These are phyloP conservation scores for Lycophotia porphyrea DNA, from an alignment of 2,888 invertebrate species.

Conservation along the genomic window DNA sequence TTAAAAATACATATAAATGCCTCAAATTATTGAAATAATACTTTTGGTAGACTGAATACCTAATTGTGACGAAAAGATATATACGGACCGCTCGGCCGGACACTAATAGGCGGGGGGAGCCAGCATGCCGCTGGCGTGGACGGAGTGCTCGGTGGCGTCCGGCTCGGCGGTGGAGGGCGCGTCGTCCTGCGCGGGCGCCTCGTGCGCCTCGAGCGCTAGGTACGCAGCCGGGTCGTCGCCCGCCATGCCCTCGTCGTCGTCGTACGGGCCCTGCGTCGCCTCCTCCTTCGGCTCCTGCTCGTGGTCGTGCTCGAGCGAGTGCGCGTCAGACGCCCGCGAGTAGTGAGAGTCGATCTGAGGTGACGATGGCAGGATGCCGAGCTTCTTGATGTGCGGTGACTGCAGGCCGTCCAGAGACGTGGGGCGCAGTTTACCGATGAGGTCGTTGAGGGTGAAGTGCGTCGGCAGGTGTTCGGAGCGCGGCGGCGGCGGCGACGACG, in stretches of 20 bases:
- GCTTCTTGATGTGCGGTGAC: slow-evolving; percentile 87
- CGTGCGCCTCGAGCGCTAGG: slow-evolving; percentile 73
- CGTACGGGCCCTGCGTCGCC: slow-evolving; percentile 92
- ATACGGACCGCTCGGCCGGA: slow-evolving; percentile 74
- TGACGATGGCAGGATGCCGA: slow-evolving; percentile 87
- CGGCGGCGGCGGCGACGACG: slow-evolving; percentile 89
- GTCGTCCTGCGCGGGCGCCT: slow-evolving; percentile 85
- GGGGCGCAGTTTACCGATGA: slow-evolving; percentile 89
- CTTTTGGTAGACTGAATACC: slow-evolving; percentile 87
- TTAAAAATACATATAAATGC: slow-evolving; percentile 74
- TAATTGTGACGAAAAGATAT: slow-evolving; percentile 75
- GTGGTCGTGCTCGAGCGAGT: slow-evolving; percentile 84
- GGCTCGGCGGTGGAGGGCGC: slow-evolving; percentile 91
- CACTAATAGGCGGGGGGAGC: slow-evolving; percentile 88
- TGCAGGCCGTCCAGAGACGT: slow-evolving; percentile 88
- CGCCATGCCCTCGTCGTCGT: slow-evolving; percentile 89
- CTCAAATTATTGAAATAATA: slow-evolving; percentile 84
- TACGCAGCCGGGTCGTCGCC: slow-evolving; percentile 90
- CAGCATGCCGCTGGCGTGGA: slow-evolving; percentile 90
- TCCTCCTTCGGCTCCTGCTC: slow-evolving; percentile 85
- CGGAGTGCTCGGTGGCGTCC: slow-evolving; percentile 90
- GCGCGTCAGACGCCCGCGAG: slow-evolving; percentile 88
- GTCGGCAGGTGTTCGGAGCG: slow-evolving; percentile 89
- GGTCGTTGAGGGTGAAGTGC: slow-evolving; percentile 89
- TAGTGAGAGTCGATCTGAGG: slow-evolving; percentile 91